Percentiles rank a stretch among this genome's conserved stretches.
These are phyloP conservation scores for Leptinotarsa rubiginosa DNA, from an alignment of 2,888 invertebrate genomes.

Conservation along the genomic window DNA sequence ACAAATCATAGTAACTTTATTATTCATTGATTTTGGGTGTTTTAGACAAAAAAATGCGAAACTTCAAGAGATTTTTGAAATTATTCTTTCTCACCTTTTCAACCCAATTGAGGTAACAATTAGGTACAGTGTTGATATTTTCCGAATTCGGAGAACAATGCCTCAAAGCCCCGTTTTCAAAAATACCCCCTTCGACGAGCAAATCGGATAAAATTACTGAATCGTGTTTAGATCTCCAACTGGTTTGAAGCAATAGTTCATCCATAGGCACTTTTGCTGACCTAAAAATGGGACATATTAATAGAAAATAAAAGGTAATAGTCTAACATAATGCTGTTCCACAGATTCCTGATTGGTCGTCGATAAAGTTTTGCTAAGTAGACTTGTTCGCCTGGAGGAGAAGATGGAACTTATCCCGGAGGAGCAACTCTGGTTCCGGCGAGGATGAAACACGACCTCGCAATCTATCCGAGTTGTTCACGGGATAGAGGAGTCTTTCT, in stretches of 20 bases:
- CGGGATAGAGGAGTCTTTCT: too few relatives aligned
- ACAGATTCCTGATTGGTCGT: too few relatives aligned
- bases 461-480: too few relatives aligned
- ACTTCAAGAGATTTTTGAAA: conserved; percentile 7
- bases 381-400: too few relatives aligned
- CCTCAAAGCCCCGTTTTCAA: conserved; percentile 71
- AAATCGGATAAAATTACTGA: conserved; percentile 70
- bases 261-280: conserved; percentile 57
- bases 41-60: background rate
- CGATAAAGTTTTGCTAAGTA: too few relatives aligned
- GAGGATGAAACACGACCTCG: too few relatives aligned
- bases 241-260: conserved; percentile 59
- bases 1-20: too few relatives aligned
- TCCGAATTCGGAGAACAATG: conserved; percentile 72
- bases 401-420: too few relatives aligned
- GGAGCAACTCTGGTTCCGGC: too few relatives aligned
- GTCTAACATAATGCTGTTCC: too few relatives aligned
- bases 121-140: conserved; percentile 70
- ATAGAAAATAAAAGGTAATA: too few relatives aligned
- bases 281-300: conserved; percentile 47
- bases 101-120: conserved; percentile 74
- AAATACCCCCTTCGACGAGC: conserved; percentile 75
- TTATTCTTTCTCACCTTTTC: conserved; percentile 65
- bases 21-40: too few relatives aligned
- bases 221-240: conserved; percentile 61